Base-by-base conservation (phyloP, 37 sponge, comb jelly and placozoan genomes). In the Agelas oroides region DNA sequence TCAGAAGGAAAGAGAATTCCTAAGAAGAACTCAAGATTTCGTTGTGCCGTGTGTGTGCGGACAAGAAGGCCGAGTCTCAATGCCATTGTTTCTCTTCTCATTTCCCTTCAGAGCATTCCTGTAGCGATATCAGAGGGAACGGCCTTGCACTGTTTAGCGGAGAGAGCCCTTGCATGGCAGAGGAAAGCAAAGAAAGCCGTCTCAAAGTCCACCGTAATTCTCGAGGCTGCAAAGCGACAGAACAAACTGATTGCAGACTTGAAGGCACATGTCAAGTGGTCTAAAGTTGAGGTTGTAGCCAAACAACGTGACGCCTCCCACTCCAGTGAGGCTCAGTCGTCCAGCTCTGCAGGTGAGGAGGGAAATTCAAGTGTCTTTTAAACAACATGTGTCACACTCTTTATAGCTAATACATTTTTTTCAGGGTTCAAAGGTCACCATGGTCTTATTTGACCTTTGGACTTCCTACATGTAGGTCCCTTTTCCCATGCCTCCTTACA, bases 81-180 rank as follows among this genome's bases (percentile, higher is more conserved):
- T 19, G 60, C 74, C 5, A 77, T 88, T 28, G 70, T 63, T 11
- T 63, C 79, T 0, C 69, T 95, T 1, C 77, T 84, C 34, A 83
- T 84, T 6, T 82, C 87, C 5, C 79, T 88, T 20, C 76, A 85
- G 59, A 86, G 67, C 53, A 70, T 93, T 19, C 94, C 84, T 27
- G 90, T 89, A 17, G 72, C 76, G 25, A 60, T 94, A 38, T 85
- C 95, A 12, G 97, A 97, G 69, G 91, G 90, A 1, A 86, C 81
- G 18, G 97, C 97, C 3, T 78, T 97, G 21, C 85, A 85, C 23
- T 88, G 89, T 40, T 70, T 97, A 53, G 86, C 83, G 8, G 84
- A 89, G 62, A 80, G 97, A 64, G 91, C 97, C 25, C 86, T 86
- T 37, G 81, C 89, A 17, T 94, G 98, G 95, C 98, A 95, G 81